Conservation (phyloP, 2,888 invertebrate species). For the Acanthacorydalis orientalis region DNA sequence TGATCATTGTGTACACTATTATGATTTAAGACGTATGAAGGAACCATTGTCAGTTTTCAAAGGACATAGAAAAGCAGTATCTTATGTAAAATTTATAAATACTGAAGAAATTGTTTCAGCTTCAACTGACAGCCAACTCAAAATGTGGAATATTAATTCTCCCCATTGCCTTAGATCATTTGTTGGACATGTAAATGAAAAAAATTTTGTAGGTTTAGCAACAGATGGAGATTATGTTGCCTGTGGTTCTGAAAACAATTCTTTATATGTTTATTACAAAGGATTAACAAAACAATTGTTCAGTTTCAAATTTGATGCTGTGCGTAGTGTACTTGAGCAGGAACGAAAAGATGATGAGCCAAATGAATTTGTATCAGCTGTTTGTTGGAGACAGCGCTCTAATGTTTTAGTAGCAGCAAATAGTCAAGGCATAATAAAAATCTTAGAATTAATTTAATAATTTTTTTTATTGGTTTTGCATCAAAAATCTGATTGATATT, state of each 20-base stretch:
- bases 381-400: constrained; percentile 78
- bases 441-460: constrained; percentile 52
- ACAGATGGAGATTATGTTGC: constrained; percentile 86
- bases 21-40: constrained; percentile 73
- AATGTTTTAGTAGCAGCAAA: constrained; percentile 83
- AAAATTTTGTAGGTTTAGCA: constrained; percentile 88
- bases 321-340: constrained; percentile 56
- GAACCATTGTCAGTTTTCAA: constrained; percentile 68
- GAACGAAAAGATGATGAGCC: constrained; percentile 69
- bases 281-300: constrained; percentile 74
- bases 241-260: constrained; percentile 90
- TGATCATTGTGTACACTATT: constrained; percentile 92
- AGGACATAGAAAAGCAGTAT: constrained; percentile 86
- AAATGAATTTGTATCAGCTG: constrained; percentile 88
- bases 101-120: constrained; percentile 76
- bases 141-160: constrained; percentile 73
- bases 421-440: constrained; percentile 85
- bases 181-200: constrained; percentile 85
- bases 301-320: constrained; percentile 73
- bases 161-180: constrained; percentile 70
- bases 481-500: no score
- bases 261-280: constrained; percentile 81
- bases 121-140: constrained; percentile 78
- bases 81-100: constrained; percentile 83
- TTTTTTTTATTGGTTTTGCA: background rate